A percentile compares a stretch with the other conserved stretches of the same genome.
phyloP scores from a whole-genome alignment of 2,113 vertebrate species.

The Menidia beryllina region DNA sequence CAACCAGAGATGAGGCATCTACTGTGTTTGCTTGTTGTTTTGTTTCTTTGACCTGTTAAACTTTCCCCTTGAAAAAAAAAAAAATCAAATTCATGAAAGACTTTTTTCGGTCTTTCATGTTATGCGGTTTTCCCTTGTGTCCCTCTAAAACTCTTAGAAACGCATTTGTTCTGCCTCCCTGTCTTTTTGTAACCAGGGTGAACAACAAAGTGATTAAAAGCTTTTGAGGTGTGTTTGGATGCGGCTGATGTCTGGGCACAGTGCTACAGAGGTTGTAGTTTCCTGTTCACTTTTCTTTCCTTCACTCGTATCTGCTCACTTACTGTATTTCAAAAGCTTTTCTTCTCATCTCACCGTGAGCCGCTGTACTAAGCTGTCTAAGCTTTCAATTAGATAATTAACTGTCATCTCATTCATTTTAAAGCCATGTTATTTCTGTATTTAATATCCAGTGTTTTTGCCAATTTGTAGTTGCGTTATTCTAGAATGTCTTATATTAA shows the following conservation, averaged over 20 bases:
- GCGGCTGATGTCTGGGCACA: slow-evolving; percentile 56
- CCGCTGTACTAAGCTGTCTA: slow-evolving; percentile 8
- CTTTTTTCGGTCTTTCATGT: slow-evolving; percentile 46
- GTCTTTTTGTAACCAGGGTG: slow-evolving; percentile 64
- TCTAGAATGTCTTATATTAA: no score
- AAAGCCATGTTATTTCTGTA: background rate
- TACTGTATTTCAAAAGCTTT: slow-evolving; percentile 31
- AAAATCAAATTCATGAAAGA: slow-evolving; percentile 58
- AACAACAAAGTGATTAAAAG: slow-evolving; percentile 75
- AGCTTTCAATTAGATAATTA: background rate
- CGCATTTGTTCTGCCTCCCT: slow-evolving; percentile 60
- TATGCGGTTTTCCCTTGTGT: slow-evolving; percentile 61
- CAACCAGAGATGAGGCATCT: slow-evolving; percentile 70
- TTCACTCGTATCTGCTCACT: slow-evolving; percentile 36
- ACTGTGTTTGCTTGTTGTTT: slow-evolving; percentile 67
- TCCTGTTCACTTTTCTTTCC: slow-evolving; percentile 52
- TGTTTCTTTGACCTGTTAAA: slow-evolving; percentile 76
- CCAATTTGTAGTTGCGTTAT: background rate
- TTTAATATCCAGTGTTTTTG: background rate
- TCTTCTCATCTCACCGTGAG: background rate
- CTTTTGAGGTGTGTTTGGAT: slow-evolving; percentile 68
- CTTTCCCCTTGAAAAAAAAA: slow-evolving; percentile 53
- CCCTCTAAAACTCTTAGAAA: slow-evolving; percentile 61
- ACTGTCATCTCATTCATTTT: background rate
- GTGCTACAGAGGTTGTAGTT: slow-evolving; percentile 40